Conservation (phyloP, 2,797 vertebrate species). For the Pseudochaenichthys georgianus region DNA sequence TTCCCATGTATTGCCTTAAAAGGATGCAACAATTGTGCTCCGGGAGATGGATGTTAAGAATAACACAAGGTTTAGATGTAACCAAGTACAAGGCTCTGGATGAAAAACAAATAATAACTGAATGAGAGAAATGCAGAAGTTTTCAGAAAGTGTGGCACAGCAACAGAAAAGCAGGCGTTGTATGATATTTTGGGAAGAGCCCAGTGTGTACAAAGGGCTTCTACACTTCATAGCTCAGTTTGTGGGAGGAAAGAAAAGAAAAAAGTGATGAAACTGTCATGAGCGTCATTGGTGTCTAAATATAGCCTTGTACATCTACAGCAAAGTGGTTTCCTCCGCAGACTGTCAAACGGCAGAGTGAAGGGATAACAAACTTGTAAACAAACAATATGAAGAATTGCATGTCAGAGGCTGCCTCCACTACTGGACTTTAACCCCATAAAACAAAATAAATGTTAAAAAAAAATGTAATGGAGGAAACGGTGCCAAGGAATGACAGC, state of each 20-base stretch:
- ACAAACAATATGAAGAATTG: slow-evolving; percentile 56
- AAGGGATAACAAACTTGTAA: slow-evolving; percentile 57
- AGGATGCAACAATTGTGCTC: not conserved
- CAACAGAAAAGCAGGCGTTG: slow-evolving; percentile 31
- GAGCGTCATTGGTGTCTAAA: slow-evolving; percentile 67
- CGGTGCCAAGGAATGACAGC: slow-evolving; percentile 63
- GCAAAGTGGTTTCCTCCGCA: slow-evolving; percentile 62
- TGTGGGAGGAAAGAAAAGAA: slow-evolving; percentile 34
- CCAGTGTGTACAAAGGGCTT: slow-evolving; percentile 27
- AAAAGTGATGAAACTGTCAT: slow-evolving; percentile 60
- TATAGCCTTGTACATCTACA: slow-evolving; percentile 60
- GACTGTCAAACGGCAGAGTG: slow-evolving; percentile 44
- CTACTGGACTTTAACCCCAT: slow-evolving; percentile 36
- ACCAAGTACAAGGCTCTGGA: not conserved
- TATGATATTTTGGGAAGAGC: slow-evolving; percentile 39
- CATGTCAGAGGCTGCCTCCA: slow-evolving; percentile 40
- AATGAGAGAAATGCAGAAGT: slow-evolving; percentile 17
- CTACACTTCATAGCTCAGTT: slow-evolving; percentile 22
- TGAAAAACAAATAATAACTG: slow-evolving; percentile 22
- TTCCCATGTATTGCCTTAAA: not conserved
- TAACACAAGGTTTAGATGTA: slow-evolving; percentile 5
- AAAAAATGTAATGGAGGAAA: slow-evolving; percentile 59
- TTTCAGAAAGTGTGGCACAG: slow-evolving; percentile 15
- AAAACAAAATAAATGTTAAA: slow-evolving; percentile 55
- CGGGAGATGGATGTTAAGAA: not conserved